phyloP scores from a whole-genome alignment of 2,888 invertebrate species.

The Pollenia amentaria region DNA sequence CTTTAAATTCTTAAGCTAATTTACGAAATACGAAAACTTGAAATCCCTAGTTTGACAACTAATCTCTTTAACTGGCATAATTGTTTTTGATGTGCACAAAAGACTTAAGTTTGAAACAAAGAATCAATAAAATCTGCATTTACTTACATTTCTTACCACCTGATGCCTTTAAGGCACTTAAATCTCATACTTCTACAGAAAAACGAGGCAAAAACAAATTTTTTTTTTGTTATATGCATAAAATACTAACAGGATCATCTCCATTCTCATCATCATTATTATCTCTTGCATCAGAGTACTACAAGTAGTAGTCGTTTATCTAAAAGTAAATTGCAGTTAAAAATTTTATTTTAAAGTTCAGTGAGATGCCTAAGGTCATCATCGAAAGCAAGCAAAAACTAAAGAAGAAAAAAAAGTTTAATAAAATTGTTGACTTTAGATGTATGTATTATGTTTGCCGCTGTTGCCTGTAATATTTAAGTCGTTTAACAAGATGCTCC shows the following conservation, averaged over 20 bases:
- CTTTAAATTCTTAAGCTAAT: background rate
- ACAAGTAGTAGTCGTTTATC: conserved; percentile 36
- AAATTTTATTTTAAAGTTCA: conserved; percentile 58
- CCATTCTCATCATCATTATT: conserved; percentile 5
- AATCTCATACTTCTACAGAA: background rate
- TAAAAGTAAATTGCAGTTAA: conserved; percentile 65
- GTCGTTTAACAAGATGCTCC: background rate
- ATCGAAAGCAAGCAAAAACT: conserved; percentile 27
- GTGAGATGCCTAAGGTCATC: conserved; percentile 56
- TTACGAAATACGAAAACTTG: background rate
- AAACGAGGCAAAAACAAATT: background rate
- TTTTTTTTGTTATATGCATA: conserved; percentile 1
- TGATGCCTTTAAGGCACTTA: conserved; percentile 53
- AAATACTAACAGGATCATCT: background rate
- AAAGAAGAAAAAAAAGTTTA: conserved; percentile 1
- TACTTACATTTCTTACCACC: conserved; percentile 29
- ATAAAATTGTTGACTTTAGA: background rate
- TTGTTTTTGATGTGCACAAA: conserved; percentile 17
- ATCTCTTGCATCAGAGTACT: background rate
- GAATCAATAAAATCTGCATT: conserved; percentile 53
- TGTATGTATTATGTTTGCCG: background rate
- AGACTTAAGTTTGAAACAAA: conserved; percentile 45
- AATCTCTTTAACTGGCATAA: background rate
- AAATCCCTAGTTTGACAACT: background rate
- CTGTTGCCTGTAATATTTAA: conserved; percentile 10